A percentile compares a stretch with the other conserved stretches of the same genome.
These are phyloP conservation scores for Rhincodon typus DNA, from an alignment of 2,797 vertebrate species.

Conservation along the genomic window DNA sequence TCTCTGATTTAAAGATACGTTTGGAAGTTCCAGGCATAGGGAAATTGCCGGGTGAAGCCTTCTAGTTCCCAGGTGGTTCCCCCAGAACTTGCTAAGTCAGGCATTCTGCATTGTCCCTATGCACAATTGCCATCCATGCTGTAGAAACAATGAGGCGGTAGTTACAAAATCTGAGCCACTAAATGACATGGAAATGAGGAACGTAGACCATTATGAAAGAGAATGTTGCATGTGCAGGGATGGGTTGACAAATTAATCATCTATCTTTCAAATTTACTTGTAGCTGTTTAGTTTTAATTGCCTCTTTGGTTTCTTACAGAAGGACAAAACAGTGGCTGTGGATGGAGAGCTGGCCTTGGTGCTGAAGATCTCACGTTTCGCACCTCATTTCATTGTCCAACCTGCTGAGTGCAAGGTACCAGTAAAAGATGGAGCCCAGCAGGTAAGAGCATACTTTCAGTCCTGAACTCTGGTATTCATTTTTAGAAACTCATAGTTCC, in stretches of 20 bases:
- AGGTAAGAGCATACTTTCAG: slow-evolving; percentile 46
- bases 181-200: not conserved
- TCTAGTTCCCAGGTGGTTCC: too few relatives aligned
- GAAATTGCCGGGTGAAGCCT: too few relatives aligned
- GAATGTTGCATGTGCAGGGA: not conserved
- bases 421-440: slow-evolving; percentile 39
- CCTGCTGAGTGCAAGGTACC: slow-evolving; percentile 42
- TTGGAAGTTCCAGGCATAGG: too few relatives aligned
- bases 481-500: not conserved
- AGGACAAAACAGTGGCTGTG: slow-evolving; percentile 50
- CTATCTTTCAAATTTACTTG: not conserved
- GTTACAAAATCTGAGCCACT: not conserved
- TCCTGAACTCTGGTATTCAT: not conserved
- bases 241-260: not conserved
- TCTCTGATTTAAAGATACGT: too few relatives aligned
- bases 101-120: too few relatives aligned
- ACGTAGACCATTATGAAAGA: not conserved
- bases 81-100: too few relatives aligned
- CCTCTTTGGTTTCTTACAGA: slow-evolving; percentile 46
- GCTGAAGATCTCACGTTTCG: slow-evolving; percentile 57
- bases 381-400: slow-evolving; percentile 52
- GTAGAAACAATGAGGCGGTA: not conserved
- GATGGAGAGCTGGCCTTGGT: slow-evolving; percentile 54
- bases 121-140: too few relatives aligned
- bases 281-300: not conserved